A percentile compares a stretch with the other conserved stretches of the same genome.
phyloP scores from a whole-genome alignment of 2,888 invertebrate species.

The Philonicus albiceps region DNA sequence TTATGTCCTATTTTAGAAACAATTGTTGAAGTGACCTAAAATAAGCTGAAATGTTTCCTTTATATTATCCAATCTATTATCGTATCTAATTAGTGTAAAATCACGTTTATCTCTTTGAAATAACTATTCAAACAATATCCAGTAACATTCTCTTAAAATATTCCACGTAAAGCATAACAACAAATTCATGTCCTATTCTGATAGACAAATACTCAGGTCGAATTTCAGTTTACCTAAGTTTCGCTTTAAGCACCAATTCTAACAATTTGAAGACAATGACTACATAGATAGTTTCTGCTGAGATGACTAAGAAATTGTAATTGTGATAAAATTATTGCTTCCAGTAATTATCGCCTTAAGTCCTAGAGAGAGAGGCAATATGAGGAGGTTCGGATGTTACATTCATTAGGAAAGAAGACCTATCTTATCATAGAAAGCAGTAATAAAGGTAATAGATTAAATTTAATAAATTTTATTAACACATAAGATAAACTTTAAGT shows the following conservation, averaged over 20 bases:
- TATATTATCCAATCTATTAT: too few relatives aligned
- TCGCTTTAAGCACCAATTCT: neutral
- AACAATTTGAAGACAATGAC: neutral
- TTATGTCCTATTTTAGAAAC: too few relatives aligned
- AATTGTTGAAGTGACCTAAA: too few relatives aligned
- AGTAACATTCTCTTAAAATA: neutral
- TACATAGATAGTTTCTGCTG: neutral
- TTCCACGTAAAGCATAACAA: neutral
- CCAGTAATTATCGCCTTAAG: neutral
- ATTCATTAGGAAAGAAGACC: neutral
- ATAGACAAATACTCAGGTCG: neutral
- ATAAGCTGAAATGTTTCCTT: too few relatives aligned
- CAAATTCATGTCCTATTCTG: neutral
- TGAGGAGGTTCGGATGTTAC: neutral
- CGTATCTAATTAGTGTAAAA: too few relatives aligned
- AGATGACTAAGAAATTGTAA: neutral
- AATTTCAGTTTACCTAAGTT: neutral
- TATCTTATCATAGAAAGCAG: neutral
- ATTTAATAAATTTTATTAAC: conserved; percentile 40
- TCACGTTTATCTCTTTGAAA: neutral
- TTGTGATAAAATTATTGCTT: neutral
- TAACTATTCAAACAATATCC: neutral
- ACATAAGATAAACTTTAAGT: conserved; percentile 43
- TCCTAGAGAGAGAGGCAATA: neutral
- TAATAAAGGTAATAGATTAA: neutral